Conservation (phyloP, 2,113 vertebrate species). For the Erinaceus europaeus region DNA sequence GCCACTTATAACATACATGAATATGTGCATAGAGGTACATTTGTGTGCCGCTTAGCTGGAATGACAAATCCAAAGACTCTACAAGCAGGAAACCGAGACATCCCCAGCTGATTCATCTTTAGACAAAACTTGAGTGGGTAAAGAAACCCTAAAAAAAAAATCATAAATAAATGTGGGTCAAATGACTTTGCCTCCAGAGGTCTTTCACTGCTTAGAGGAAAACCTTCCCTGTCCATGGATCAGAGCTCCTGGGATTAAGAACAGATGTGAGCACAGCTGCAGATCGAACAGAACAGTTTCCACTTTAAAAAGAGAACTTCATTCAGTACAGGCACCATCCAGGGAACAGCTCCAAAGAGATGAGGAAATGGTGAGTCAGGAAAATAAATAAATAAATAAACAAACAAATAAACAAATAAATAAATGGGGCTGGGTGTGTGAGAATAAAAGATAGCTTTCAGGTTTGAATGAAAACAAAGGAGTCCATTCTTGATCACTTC, state of each 20-base stretch:
- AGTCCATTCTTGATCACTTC: background rate
- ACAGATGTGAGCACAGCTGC: conserved; percentile 32
- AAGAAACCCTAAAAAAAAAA: conserved; percentile 19
- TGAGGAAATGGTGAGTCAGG: too few species aligned
- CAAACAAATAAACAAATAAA: background rate
- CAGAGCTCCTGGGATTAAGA: conserved; percentile 19
- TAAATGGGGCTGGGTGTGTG: rapidly evolving
- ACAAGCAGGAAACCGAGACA: conserved; percentile 16
- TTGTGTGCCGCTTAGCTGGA: background rate
- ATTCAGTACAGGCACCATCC: background rate
- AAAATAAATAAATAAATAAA: too few species aligned
- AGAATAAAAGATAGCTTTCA: background rate
- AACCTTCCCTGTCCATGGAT: conserved; percentile 23
- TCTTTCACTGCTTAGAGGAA: background rate
- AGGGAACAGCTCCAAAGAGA: background rate
- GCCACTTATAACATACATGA: background rate
- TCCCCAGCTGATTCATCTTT: background rate
- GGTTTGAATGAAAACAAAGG: background rate
- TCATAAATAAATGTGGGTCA: conserved; percentile 34
- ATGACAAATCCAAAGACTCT: conserved; percentile 16
- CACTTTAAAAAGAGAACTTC: background rate
- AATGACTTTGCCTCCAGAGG: background rate
- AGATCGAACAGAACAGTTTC: background rate
- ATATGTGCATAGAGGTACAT: background rate
- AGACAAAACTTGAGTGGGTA: background rate